Percentiles rank a stretch among this genome's conserved stretches.
phyloP scores from a whole-genome alignment of 2,888 invertebrate genomes.

The Callyntrura guangdongensis region DNA sequence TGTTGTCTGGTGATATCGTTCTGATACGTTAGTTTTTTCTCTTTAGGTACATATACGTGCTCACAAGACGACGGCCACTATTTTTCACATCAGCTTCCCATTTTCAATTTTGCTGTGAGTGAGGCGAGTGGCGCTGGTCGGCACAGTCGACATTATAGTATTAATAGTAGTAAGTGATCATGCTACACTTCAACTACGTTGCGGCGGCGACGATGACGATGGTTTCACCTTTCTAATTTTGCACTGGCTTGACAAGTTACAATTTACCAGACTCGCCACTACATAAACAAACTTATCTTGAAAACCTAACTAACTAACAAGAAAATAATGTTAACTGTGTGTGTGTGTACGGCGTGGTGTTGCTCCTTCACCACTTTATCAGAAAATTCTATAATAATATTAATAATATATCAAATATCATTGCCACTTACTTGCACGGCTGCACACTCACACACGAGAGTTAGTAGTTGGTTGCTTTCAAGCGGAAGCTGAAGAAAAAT shows the following conservation, averaged over 20 bases:
- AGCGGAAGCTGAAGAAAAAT: slow-evolving; percentile 26
- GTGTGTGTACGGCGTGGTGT: too few relatives aligned
- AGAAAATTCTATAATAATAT: too few relatives aligned
- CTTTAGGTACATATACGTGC: too few relatives aligned
- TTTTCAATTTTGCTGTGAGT: too few relatives aligned
- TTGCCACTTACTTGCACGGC: too few relatives aligned
- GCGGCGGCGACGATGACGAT: background rate
- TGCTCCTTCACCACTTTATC: background rate
- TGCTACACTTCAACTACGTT: background rate
- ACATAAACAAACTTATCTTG: background rate
- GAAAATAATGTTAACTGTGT: background rate
- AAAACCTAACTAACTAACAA: background rate
- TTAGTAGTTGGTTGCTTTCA: slow-evolving; percentile 8
- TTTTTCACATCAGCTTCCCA: too few relatives aligned
- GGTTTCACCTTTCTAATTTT: slow-evolving; percentile 71
- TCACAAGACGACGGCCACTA: too few relatives aligned
- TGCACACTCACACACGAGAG: slow-evolving; percentile 16
- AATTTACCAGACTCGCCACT: slow-evolving; percentile 25
- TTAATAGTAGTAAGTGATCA: background rate
- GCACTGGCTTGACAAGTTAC: slow-evolving; percentile 65
- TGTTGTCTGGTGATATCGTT: too few relatives aligned
- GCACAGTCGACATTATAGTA: background rate
- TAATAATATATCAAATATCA: too few relatives aligned
- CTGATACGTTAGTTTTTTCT: too few relatives aligned
- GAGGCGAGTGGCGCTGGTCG: too few relatives aligned